Conservation (phyloP, 2,113 vertebrate species). For the Talpa occidentalis region DNA sequence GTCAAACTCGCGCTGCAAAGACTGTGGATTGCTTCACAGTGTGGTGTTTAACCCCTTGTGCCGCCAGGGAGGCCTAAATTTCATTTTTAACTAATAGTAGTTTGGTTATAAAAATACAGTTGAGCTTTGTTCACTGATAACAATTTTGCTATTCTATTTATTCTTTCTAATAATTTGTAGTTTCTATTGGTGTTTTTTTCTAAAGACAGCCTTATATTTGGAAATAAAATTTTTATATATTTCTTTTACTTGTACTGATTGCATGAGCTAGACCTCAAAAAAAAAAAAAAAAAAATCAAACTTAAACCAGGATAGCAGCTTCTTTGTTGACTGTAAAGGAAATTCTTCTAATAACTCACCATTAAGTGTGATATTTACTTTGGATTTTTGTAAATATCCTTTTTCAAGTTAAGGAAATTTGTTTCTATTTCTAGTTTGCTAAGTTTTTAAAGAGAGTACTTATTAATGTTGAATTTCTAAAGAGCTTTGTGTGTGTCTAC, state of each 20-base stretch:
- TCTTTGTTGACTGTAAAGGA: neutral
- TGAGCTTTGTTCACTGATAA: neutral
- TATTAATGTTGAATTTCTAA: conserved; percentile 33
- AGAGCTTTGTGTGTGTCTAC: neutral
- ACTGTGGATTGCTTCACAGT: too few relatives aligned
- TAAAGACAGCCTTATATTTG: neutral
- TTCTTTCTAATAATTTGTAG: conserved; percentile 32
- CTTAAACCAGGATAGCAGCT: neutral
- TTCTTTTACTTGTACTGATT: neutral
- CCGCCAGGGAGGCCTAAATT: neutral
- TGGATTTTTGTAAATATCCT: conserved; percentile 55
- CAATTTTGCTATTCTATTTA: conserved; percentile 5
- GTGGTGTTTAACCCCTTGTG: neutral
- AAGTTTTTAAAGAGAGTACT: neutral
- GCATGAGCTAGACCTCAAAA: neutral
- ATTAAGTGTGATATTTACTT: conserved; percentile 48
- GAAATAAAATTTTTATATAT: neutral
- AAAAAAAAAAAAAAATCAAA: neutral
- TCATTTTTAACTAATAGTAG: neutral
- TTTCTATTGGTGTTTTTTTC: conserved; percentile 22
- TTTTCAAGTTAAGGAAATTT: conserved; percentile 47
- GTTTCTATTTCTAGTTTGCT: conserved; percentile 55
- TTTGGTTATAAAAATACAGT: conserved; percentile 2
- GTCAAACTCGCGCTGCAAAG: too few relatives aligned
- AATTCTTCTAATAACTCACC: conserved; percentile 17